Percentiles rank a stretch among this genome's conserved stretches.
These are phyloP conservation scores for Porites australiensis DNA, from an alignment of 64 coral and sea anemone genomes.

Conservation along the genomic window DNA sequence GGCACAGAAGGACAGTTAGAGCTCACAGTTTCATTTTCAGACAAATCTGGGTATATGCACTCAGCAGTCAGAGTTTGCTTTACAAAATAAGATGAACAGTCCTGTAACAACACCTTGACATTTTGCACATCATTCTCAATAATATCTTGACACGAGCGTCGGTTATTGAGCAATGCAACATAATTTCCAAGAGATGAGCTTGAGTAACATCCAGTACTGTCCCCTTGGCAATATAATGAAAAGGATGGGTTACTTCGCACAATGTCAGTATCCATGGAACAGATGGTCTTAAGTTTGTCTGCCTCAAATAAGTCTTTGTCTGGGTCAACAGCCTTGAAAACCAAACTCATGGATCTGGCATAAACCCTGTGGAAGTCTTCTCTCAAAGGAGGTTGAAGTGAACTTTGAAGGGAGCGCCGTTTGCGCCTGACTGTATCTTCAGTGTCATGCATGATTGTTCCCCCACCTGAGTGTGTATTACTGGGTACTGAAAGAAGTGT, in stretches of 20 bases:
- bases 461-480: no score
- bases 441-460: not conserved
- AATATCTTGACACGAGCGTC: constrained; percentile 65
- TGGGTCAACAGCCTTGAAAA: constrained; percentile 65
- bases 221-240: not conserved
- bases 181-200: constrained; percentile 73
- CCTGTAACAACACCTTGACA: constrained; percentile 36
- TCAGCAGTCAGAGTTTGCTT: constrained; percentile 31
- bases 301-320: constrained; percentile 52
- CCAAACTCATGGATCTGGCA: not conserved
- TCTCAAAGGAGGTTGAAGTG: not conserved
- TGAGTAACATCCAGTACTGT: constrained; percentile 14
- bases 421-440: not conserved
- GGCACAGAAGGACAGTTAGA: constrained; percentile 45
- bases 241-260: constrained; percentile 12
- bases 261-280: constrained; percentile 70
- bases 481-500: no score
- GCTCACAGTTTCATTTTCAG: not conserved
- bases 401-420: constrained; percentile 3
- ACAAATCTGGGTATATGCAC: not conserved
- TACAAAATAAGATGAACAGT: constrained; percentile 60
- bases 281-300: constrained; percentile 68
- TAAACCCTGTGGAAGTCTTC: not conserved
- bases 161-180: constrained; percentile 63
- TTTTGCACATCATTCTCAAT: constrained; percentile 65